Evolutionary conservation across 2,888 invertebrate species (phyloP).

Genomic region (Pristionchus mayeri): DNA sequence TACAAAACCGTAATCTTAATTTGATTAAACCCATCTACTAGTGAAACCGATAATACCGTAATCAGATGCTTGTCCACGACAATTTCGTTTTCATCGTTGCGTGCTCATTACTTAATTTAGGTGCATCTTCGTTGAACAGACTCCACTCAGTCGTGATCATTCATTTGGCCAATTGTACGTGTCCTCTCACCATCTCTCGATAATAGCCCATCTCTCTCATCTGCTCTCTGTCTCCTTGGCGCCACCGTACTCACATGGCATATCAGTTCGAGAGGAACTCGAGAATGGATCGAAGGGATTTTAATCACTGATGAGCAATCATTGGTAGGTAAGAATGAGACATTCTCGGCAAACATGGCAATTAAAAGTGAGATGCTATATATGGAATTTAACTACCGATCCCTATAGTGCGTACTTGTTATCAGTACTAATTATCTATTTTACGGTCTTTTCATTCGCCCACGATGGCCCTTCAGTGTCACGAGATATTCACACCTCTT

Average conservation of each 20-base stretch:
- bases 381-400: not conserved
- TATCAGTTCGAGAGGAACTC: not conserved
- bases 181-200: constrained; percentile 25
- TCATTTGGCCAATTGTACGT: constrained; percentile 9
- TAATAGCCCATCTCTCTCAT: constrained; percentile 3
- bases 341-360: not conserved
- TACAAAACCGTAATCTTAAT: too few relatives aligned
- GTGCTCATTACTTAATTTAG: not conserved
- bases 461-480: not conserved
- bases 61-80: not conserved
- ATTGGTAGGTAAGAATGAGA: not conserved
- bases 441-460: constrained; percentile 8
- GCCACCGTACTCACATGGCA: constrained; percentile 19
- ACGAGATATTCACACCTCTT: constrained; percentile 5
- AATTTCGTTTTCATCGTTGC: not conserved
- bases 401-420: not conserved
- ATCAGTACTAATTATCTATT: not conserved
- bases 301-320: constrained; percentile 15
- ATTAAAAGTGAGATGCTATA: not conserved
- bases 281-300: not conserved
- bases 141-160: constrained; percentile 2
- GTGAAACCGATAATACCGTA: not conserved
- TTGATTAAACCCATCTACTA: too few relatives aligned
- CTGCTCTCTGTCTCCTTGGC: not conserved
- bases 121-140: constrained; percentile 6